Base-by-base conservation (phyloP, 1,140 invertebrate genomes). In the Drosophila yakuba region DNA sequence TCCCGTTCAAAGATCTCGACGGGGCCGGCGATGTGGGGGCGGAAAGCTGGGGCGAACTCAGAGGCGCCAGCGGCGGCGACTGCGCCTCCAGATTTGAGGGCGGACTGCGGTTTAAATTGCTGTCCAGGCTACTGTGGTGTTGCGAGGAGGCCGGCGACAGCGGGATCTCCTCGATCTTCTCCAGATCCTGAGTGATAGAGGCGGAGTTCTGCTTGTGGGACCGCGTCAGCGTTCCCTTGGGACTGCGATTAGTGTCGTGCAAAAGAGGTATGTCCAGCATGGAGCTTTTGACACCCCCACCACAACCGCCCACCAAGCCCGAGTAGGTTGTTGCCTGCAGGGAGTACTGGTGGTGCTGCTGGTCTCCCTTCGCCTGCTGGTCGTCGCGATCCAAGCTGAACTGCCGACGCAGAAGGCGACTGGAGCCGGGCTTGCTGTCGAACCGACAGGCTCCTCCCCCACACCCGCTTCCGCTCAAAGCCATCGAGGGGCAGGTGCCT, bases 191-290 rank as follows among this genome's bases (percentile, higher is more conserved):
- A 3, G 95, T 95, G 23, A 95, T 95, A 10, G 95, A 95, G 3
- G 95, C 94, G 14, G 95, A 96, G 90, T 96, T 96, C 82, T 96
- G 95, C 75, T 96, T 96, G 86, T 94, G 95, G 8, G 95, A 91
- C 48, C 91, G 80, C 6, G 57, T 80, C 32, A 91, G 28, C 2
- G 88, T 86, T 28, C 76, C 74, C 62, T 92, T 92, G 23, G 91
- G 91, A 78, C 91, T 91, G 43, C 90, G 74, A 15, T 78, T 57
- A 14, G 80, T 90, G 17, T 92, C 90, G 36, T 83, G 90, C 14
- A 92, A 25, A 11, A 85, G 25, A 0, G 91, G 91, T 55, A 92
- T 88, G 15, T 92, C 91, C 45, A 92, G 48, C 81, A 83, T 91
- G 6, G 85, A 77, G 51, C 69, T 74, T 52, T 92, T 90, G 48